Evolutionary conservation across 2,888 invertebrate species (phyloP).

Genomic region (Andrena hattorfiana): DNA sequence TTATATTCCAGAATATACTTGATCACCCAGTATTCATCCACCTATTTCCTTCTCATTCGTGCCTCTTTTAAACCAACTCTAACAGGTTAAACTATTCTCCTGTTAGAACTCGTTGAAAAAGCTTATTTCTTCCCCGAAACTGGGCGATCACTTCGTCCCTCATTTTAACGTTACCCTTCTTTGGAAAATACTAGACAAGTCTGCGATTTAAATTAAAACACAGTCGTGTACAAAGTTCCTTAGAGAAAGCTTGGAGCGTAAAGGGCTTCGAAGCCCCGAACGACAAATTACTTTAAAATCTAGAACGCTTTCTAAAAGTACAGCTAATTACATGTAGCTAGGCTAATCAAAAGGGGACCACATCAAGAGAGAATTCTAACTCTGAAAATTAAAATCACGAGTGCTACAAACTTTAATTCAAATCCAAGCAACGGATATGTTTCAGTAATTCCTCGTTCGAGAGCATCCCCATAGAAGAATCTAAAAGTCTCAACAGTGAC

Average conservation of each 20-base stretch:
- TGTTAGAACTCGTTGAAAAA: slow-evolving; percentile 31
- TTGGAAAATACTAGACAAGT: neutral
- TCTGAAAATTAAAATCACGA: too few relatives aligned
- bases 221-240: neutral
- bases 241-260: neutral
- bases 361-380: too few relatives aligned
- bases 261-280: neutral
- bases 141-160: neutral
- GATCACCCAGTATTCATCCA: slow-evolving; percentile 6
- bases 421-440: too few relatives aligned
- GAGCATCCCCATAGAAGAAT: too few relatives aligned
- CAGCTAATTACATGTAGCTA: neutral
- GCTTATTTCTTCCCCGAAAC: slow-evolving; percentile 2
- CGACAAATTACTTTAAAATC: neutral
- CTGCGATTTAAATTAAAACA: neutral
- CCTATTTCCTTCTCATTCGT: neutral
- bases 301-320: neutral
- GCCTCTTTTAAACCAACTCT: neutral
- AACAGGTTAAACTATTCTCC: slow-evolving; percentile 25
- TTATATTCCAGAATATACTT: neutral
- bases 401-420: too few relatives aligned
- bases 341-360: too few relatives aligned
- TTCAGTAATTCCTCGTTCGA: too few relatives aligned
- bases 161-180: neutral
- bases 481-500: neutral